Base-by-base conservation (phyloP, 2,113 vertebrate genomes). In the Proterorhinus semilunaris region DNA sequence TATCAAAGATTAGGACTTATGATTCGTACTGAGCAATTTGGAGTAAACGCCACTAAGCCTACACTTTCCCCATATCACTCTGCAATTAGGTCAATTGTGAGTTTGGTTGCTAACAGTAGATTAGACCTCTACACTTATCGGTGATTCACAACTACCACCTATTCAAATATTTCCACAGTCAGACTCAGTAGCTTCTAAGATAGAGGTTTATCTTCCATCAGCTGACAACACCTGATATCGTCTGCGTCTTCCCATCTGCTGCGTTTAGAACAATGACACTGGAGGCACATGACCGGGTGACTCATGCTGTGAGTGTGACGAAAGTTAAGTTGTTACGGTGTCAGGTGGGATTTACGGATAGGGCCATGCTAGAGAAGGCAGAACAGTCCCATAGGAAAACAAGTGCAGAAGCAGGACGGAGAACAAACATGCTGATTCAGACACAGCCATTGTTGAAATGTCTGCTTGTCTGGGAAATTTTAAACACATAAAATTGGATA, bases 141-240 rank as follows among this genome's bases (percentile, higher is more conserved):
- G 10, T 50, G 49, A 51, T 13, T 51, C 49, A 51, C 15, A 51
- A 36, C 27, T 6, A 51, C 10, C 49, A 51, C 15, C 49, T 1
- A 51, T 51, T 13, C 11, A 51, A 51, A 15, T 55, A 36, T 36
- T 55, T 55, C 27, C 27, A 59, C 27, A 13, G 12, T 10, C 7
- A 12, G 10, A 12, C 12, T 43, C 1, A 59, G 6, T 5, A 15
- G 57, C 27, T 13, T 42, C 12, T 12, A 42, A 36, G 36, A 13
- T 42, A 8, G 21, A 12, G 6, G 57, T 43, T 59, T 62, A 62
- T n/a, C 43, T 46, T 62, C 16, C 15, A 7, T 43, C 44, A 44
- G 43, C 44, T 21, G n/a, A 63, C 61, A 48, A 16, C 45, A 62
- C 8, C 61, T 48, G n/a, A 62, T 46, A 63, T 63, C 44, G 16